These are phyloP conservation scores for Aleiodes alternator DNA, from an alignment of 2,888 invertebrate genomes.

Conservation along the genomic window DNA sequence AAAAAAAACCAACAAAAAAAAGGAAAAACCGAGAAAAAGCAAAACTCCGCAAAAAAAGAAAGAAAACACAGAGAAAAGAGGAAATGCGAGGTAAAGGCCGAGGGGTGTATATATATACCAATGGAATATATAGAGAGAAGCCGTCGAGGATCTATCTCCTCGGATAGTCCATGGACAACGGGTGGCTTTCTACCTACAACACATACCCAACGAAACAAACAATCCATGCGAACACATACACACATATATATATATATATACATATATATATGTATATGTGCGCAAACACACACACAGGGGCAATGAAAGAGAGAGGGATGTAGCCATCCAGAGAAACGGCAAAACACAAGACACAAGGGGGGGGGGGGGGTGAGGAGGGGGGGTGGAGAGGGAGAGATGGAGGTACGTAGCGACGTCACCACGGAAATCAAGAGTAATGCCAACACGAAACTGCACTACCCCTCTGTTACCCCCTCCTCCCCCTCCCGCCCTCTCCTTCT, in stretches of 20 bases:
- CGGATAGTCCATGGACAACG: constrained; percentile 46
- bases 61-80: constrained; percentile 3
- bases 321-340: constrained; percentile 60
- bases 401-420: constrained; percentile 74
- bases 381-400: constrained; percentile 20
- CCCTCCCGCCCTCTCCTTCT: constrained; percentile 39
- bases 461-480: constrained; percentile 66
- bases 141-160: constrained; percentile 54
- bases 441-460: constrained; percentile 81
- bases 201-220: constrained; percentile 21
- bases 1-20: constrained; percentile 32
- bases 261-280: constrained; percentile 36
- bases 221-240: constrained; percentile 8
- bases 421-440: constrained; percentile 82
- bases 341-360: constrained; percentile 67
- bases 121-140: constrained; percentile 28
- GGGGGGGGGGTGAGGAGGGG: constrained; percentile 43
- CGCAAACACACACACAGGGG: constrained; percentile 48
- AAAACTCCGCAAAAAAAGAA: no score
- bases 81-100: constrained; percentile 42
- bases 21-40: constrained; percentile 15
- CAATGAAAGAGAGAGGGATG: constrained; percentile 23
- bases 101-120: constrained; percentile 13
- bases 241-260: constrained; percentile 5
- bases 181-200: constrained; percentile 32